These are phyloP conservation scores for Chaetogeoica ovagalla DNA, from an alignment of 2,888 invertebrate genomes.

Conservation along the genomic window DNA sequence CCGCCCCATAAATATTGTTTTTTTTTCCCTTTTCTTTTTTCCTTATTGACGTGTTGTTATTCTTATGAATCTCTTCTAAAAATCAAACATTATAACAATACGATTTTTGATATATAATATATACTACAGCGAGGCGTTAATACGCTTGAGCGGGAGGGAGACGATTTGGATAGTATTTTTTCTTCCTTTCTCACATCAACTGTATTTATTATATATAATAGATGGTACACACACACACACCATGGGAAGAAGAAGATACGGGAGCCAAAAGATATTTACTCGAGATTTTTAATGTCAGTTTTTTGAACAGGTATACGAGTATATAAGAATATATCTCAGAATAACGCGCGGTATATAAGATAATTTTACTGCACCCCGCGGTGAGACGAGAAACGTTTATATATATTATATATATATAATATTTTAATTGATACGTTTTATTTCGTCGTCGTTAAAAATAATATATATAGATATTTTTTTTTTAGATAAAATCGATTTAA, in stretches of 20 bases:
- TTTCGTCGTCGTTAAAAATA: not conserved
- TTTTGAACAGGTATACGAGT: not conserved
- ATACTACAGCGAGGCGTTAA: constrained; percentile 18
- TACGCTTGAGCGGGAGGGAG: not conserved
- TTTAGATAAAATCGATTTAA: constrained; percentile 13
- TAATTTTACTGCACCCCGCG: not conserved
- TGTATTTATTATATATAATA: not conserved
- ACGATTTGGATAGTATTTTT: constrained; percentile 1
- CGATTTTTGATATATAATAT: not conserved
- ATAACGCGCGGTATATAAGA: too few relatives aligned
- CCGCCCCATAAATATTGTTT: not conserved
- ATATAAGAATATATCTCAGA: too few relatives aligned
- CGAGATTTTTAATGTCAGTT: constrained; percentile 28
- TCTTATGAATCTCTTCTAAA: not conserved
- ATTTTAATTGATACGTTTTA: constrained; percentile 19
- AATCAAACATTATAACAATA: constrained; percentile 10
- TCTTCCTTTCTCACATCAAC: constrained; percentile 9
- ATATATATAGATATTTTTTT: not conserved
- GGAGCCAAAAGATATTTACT: constrained; percentile 29
- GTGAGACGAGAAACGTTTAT: not conserved
- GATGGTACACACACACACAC: not conserved
- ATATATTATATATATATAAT: not conserved
- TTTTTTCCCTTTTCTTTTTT: not conserved
- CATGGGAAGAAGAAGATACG: not conserved
- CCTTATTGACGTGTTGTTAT: not conserved